Base-by-base conservation (phyloP, 1,140 invertebrate species). In the Drosophila paulistorum region DNA sequence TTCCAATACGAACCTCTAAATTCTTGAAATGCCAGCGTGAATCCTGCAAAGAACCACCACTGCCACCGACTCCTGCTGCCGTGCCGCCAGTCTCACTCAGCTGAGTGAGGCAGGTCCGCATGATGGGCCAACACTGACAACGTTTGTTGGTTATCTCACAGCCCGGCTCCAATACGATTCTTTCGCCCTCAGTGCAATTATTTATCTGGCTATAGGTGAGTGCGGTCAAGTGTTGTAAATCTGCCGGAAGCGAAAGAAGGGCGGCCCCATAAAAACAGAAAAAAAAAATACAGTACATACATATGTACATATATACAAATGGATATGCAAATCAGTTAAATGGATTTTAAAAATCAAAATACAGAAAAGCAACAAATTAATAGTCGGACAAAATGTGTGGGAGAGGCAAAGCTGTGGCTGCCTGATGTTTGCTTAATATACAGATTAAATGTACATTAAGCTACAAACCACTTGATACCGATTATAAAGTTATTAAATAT, bases 81-180 rank as follows among this genome's bases (percentile, higher is more conserved):
- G 35, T 59, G 17, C 61, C 82, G 14, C 89, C 80, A 41, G 77
- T 74, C 60, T 65, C 67, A 68, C 77, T 68, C 58, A 86, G 59
- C 26, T 91, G 79, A 39, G 73, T 90, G 30, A 77, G 81, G 77
- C 91, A 92, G 74, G 90, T 77, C 64, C 74, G 81, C 75, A 91
- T 74, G 20, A 77, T 79, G 55, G 90, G 91, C 91, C 91, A 92
- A 64, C 91, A 92, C 62, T 92, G 91, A 74, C 91, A 92, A 14
- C 81, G 83, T 67, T 92, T 91, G 62, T 92, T 91, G 10, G 90
- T 92, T 61, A 92, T 92, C 77, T 92, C 91, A 61, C 91, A 92
- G 57, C 91, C 91, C 59, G 83, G 74, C 59, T 92, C 79, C 62
- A 92, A 45, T 11, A 90, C 76, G 67, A 92, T 92, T 64, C 76